phyloP scores from a whole-genome alignment of 2,888 invertebrate genomes.

The Barypeithes pellucidus region DNA sequence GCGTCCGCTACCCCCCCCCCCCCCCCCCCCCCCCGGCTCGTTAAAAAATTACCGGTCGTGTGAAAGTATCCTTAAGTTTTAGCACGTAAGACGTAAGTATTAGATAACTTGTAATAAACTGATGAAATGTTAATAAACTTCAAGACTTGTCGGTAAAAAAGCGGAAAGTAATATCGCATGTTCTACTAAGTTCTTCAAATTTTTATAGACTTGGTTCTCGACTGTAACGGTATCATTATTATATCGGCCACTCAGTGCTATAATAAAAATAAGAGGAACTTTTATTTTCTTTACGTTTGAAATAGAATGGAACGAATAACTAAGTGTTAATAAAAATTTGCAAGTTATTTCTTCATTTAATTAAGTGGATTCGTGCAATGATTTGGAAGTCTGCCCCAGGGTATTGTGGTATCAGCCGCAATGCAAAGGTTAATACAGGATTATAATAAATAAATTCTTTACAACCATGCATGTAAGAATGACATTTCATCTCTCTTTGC shows the following conservation, averaged over 20 bases:
- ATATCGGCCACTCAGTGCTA: background rate
- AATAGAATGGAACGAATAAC: conserved; percentile 4
- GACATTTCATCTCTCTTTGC: no score
- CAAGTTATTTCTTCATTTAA: background rate
- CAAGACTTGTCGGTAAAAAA: conserved; percentile 5
- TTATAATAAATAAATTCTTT: no score
- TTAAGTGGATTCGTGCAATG: no score
- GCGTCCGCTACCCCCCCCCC: no score
- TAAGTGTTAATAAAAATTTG: background rate
- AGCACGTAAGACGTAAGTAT: background rate
- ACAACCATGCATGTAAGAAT: no score
- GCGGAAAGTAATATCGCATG: background rate
- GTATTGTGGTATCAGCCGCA: no score
- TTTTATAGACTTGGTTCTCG: background rate
- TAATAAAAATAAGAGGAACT: background rate
- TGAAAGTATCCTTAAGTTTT: no score
- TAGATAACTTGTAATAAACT: background rate
- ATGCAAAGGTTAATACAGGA: no score
- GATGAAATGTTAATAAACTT: background rate
- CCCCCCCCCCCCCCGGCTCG: no score
- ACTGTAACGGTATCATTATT: conserved; percentile 1
- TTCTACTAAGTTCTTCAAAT: conserved; percentile 6
- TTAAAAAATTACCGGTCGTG: no score
- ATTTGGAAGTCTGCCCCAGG: no score
- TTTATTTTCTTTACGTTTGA: conserved; percentile 8